phyloP scores from a whole-genome alignment of 2,797 vertebrate species.

The Gymnocypris eckloni region DNA sequence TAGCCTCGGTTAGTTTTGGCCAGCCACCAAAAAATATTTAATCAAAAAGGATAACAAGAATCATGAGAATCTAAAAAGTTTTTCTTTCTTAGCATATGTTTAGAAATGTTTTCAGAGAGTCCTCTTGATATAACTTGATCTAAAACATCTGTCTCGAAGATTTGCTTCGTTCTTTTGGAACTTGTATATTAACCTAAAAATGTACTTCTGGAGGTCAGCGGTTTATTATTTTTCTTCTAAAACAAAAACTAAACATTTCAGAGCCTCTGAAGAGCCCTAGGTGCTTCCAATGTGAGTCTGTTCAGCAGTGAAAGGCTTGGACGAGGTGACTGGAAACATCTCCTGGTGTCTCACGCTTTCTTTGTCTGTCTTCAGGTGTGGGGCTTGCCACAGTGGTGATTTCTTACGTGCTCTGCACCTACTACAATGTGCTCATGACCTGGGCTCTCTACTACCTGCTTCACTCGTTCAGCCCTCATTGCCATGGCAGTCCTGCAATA shows the following conservation, averaged over 20 bases:
- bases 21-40: constrained; percentile 2
- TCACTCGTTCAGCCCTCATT: constrained; percentile 73
- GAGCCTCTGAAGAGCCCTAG: constrained; percentile 25
- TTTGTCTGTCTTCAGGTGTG: constrained; percentile 73
- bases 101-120: not conserved
- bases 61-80: constrained; percentile 1
- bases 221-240: not conserved
- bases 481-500: constrained; percentile 80
- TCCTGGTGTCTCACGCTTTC: constrained; percentile 35
- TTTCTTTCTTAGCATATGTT: not conserved
- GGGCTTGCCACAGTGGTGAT: constrained; percentile 79
- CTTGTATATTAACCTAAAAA: not conserved
- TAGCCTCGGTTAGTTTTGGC: not conserved
- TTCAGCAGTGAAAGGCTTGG: constrained; percentile 18
- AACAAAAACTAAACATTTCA: constrained; percentile 11
- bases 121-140: constrained; percentile 10
- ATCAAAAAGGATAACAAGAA: not conserved
- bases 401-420: constrained; percentile 77
- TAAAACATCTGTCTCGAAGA: not conserved
- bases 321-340: not conserved
- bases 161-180: constrained; percentile 12
- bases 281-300: not conserved
- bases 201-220: not conserved
- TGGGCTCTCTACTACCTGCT: constrained; percentile 81
- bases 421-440: constrained; percentile 80